A percentile compares a stretch with the other conserved stretches of the same genome.
phyloP scores from a whole-genome alignment of 1,140 invertebrate genomes.

The Ectropis grisescens region DNA sequence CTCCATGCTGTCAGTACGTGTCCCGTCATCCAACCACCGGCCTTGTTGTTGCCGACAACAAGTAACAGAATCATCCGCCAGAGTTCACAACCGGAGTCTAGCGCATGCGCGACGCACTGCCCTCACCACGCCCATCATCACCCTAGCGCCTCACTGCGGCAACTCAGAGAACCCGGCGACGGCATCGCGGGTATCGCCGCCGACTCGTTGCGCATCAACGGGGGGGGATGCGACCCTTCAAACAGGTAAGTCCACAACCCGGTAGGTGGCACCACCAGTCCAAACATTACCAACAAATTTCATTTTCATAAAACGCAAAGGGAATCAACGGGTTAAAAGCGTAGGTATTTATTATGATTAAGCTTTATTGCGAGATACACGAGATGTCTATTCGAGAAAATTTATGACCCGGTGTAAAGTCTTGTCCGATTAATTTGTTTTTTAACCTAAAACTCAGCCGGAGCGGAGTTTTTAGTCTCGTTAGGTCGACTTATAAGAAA shows the following conservation, averaged over 20 bases:
- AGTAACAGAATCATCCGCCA: slow-evolving; percentile 86
- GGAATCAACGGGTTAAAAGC: too few relatives aligned
- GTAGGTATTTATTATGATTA: too few relatives aligned
- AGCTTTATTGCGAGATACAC: too few relatives aligned
- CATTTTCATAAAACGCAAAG: too few relatives aligned
- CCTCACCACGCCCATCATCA: slow-evolving; percentile 72
- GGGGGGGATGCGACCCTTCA: slow-evolving; percentile 95
- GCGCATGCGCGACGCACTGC: slow-evolving; percentile 76
- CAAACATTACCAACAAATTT: not conserved
- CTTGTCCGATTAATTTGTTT: too few relatives aligned
- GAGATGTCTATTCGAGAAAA: too few relatives aligned
- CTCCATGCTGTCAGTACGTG: slow-evolving; percentile 73
- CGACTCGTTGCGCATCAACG: slow-evolving; percentile 96
- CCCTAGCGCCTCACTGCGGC: slow-evolving; percentile 84
- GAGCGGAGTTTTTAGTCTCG: too few relatives aligned
- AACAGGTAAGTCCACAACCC: slow-evolving; percentile 81
- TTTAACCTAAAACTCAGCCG: too few relatives aligned
- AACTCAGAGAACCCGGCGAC: slow-evolving; percentile 85
- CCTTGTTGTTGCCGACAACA: slow-evolving; percentile 79
- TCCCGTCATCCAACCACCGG: slow-evolving; percentile 74
- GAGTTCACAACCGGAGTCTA: slow-evolving; percentile 91
- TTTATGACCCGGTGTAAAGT: too few relatives aligned
- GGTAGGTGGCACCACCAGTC: slow-evolving; percentile 38
- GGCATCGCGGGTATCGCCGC: slow-evolving; percentile 96
- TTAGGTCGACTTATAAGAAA: too few relatives aligned